These are phyloP conservation scores for Xylocampa areola DNA, from an alignment of 2,888 invertebrate species.

Conservation along the genomic window DNA sequence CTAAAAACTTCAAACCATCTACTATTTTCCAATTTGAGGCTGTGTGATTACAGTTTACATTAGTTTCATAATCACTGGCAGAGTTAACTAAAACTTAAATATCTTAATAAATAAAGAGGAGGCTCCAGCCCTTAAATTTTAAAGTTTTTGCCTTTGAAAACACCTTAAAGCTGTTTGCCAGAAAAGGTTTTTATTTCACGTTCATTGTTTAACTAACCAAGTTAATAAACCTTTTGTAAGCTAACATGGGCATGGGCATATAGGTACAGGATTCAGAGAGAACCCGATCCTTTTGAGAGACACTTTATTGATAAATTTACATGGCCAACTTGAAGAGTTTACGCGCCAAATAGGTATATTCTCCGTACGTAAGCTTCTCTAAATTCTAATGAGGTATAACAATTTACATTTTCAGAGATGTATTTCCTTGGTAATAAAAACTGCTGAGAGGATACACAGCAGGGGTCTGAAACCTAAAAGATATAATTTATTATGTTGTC, in stretches of 20 bases:
- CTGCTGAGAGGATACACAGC: slow-evolving; percentile 2
- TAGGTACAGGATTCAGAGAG: slow-evolving; percentile 7
- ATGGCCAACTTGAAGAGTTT: slow-evolving; percentile 26
- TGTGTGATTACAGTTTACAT: no score
- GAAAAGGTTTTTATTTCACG: no score
- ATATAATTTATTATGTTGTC: background rate
- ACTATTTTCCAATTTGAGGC: no score
- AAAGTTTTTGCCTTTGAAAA: no score
- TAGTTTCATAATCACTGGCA: no score
- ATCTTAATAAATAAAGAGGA: no score
- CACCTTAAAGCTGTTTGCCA: no score
- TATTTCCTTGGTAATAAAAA: slow-evolving; percentile 36
- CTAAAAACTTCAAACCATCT: no score
- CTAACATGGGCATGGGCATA: background rate
- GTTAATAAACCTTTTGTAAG: background rate
- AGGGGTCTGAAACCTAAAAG: slow-evolving; percentile 5
- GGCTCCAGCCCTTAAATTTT: no score
- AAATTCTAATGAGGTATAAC: slow-evolving; percentile 55
- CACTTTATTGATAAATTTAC: slow-evolving; percentile 38
- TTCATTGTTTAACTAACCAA: no score
- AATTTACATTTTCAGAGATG: slow-evolving; percentile 53
- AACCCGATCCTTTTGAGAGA: slow-evolving; percentile 15
- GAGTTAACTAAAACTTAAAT: no score
- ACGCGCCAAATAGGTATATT: slow-evolving; percentile 47
- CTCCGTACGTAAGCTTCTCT: slow-evolving; percentile 45